Conservation (phyloP, 2,797 vertebrate species). For the Brachyalestes nurse region DNA sequence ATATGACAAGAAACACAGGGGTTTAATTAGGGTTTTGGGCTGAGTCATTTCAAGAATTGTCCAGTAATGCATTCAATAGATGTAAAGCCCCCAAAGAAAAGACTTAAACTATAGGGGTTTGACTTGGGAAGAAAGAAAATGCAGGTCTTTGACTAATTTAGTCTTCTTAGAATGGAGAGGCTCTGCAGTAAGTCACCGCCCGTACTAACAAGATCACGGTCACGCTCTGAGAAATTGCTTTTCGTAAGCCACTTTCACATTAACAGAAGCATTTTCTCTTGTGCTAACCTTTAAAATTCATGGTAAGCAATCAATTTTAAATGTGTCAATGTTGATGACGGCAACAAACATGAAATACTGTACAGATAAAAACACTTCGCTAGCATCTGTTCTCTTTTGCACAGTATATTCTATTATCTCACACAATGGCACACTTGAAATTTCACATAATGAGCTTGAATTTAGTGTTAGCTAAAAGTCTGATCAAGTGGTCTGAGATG, state of each 20-base stretch:
- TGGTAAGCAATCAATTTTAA: conserved; percentile 21
- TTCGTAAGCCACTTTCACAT: conserved; percentile 46
- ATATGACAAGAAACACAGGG: neutral
- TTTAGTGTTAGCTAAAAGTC: neutral
- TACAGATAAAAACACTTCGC: neutral
- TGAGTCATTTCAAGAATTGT: neutral
- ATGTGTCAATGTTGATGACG: neutral
- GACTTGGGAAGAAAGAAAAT: conserved; percentile 25
- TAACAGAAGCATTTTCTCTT: conserved; percentile 39
- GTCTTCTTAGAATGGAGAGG: conserved; percentile 38
- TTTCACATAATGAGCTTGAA: neutral
- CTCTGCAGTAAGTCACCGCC: conserved; percentile 37
- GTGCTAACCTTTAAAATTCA: conserved; percentile 8
- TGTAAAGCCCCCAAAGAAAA: conserved; percentile 34
- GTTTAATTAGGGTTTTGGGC: conserved; percentile 1
- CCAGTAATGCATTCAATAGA: conserved; percentile 35
- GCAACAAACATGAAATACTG: neutral
- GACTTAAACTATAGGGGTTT: conserved; percentile 21
- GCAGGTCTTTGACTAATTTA: conserved; percentile 33
- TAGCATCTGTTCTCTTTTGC: neutral
- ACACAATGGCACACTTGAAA: neutral
- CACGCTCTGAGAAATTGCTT: conserved; percentile 48
- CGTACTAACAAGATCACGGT: conserved; percentile 51
- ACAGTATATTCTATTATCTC: neutral
- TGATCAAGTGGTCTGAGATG: neutral